These are phyloP conservation scores for Schizopygopsis pylzovi DNA, from an alignment of 2,797 vertebrate genomes.

Conservation along the genomic window DNA sequence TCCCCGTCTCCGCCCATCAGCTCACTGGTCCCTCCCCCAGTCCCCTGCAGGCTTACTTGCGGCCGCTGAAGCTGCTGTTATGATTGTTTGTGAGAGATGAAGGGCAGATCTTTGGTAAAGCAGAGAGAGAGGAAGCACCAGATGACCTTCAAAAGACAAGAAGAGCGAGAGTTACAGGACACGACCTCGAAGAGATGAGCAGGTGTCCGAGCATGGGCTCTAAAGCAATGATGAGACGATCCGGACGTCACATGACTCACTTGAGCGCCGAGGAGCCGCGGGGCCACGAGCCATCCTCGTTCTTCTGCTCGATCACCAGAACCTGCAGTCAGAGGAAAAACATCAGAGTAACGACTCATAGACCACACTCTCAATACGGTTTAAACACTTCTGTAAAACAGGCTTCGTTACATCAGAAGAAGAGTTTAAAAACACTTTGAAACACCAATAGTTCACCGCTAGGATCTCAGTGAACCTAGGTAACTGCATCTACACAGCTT, in stretches of 20 bases:
- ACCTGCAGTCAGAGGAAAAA: conserved; percentile 77
- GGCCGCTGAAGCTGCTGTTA: conserved; percentile 99
- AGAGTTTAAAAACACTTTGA: too few relatives aligned
- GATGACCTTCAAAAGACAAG: conserved; percentile 98
- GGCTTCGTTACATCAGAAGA: too few relatives aligned
- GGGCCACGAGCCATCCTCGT: conserved; percentile 95
- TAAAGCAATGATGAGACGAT: conserved; percentile 27
- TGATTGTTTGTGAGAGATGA: conserved; percentile 99
- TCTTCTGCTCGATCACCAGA: conserved; percentile 98
- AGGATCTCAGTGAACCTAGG: too few relatives aligned
- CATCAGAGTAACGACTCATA: too few relatives aligned
- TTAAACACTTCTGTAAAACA: too few relatives aligned
- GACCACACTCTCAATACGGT: too few relatives aligned
- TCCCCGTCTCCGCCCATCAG: neutral
- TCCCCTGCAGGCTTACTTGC: conserved; percentile 91
- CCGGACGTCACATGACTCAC: conserved; percentile 78
- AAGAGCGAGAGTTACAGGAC: conserved; percentile 89
- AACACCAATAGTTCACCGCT: too few relatives aligned
- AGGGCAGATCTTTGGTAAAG: conserved; percentile 99
- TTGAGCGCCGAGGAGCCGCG: conserved; percentile 91
- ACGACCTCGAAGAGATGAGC: conserved; percentile 5
- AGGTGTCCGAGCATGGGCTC: conserved; percentile 20
- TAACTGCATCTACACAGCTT: too few relatives aligned
- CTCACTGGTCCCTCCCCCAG: neutral
- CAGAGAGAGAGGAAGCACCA: conserved; percentile 97